These are phyloP conservation scores for Polypedilum pembai DNA, from an alignment of 1,140 invertebrate genomes.

Conservation along the genomic window DNA sequence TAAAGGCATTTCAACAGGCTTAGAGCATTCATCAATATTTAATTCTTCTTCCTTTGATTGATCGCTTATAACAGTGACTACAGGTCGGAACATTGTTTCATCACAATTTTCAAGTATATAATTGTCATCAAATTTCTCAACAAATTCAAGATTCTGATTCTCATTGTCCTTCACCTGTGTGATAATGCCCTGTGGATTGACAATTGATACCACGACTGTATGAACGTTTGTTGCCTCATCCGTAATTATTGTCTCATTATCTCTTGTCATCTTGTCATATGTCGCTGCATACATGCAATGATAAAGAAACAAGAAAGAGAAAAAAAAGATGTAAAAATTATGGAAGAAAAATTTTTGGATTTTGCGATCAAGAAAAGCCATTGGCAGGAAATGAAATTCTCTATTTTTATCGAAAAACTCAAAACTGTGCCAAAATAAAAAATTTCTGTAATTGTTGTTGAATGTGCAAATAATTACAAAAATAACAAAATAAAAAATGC, in stretches of 20 bases:
- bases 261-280: neutral
- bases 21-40: slow-evolving; percentile 32
- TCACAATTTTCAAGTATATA: slow-evolving; percentile 54
- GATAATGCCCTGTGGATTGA: slow-evolving; percentile 64
- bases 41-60: slow-evolving; percentile 31
- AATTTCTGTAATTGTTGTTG: too few relatives aligned
- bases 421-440: too few relatives aligned
- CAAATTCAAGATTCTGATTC: slow-evolving; percentile 43
- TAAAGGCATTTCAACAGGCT: slow-evolving; percentile 37
- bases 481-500: too few relatives aligned
- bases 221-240: slow-evolving; percentile 43
- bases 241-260: neutral
- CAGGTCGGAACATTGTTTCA: slow-evolving; percentile 53
- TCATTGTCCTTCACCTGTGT: slow-evolving; percentile 48
- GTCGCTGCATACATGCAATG: slow-evolving; percentile 1
- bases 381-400: neutral
- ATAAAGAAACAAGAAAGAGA: neutral
- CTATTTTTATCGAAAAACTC: too few relatives aligned
- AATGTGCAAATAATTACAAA: too few relatives aligned
- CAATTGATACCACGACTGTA: slow-evolving; percentile 45
- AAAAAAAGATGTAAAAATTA: too few relatives aligned
- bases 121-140: slow-evolving; percentile 43
- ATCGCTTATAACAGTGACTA: slow-evolving; percentile 46
- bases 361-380: neutral
- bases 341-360: neutral